Percentiles rank a stretch among this genome's conserved stretches.
These are phyloP conservation scores for Carollia perspicillata DNA, from an alignment of 2,113 vertebrate species.

Conservation along the genomic window DNA sequence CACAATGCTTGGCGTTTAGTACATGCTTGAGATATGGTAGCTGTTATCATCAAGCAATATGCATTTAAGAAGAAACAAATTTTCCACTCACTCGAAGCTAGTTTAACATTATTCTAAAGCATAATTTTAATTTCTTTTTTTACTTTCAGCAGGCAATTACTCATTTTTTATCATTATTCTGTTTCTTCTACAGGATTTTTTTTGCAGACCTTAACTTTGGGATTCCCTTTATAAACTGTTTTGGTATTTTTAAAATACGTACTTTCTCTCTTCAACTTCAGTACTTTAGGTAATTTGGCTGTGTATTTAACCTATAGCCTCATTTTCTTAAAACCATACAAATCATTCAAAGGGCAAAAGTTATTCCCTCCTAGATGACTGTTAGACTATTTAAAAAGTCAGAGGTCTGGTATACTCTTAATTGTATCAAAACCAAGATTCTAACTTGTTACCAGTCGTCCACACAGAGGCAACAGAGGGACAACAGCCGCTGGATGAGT, in stretches of 20 bases:
- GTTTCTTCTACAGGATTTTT: conserved; percentile 31
- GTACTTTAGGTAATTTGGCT: neutral
- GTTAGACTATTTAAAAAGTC: conserved; percentile 19
- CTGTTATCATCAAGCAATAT: neutral
- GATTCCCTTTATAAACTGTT: conserved; percentile 57
- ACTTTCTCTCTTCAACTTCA: conserved; percentile 9
- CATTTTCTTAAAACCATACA: neutral
- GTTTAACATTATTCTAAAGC: conserved; percentile 33
- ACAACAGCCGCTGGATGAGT: neutral
- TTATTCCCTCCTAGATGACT: neutral
- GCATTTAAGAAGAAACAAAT: conserved; percentile 38
- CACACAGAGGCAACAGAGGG: neutral
- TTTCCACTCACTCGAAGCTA: neutral
- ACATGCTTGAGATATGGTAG: conserved; percentile 10
- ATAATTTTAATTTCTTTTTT: conserved; percentile 35
- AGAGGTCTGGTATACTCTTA: neutral
- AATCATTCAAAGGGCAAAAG: conserved; percentile 29
- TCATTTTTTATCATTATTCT: conserved; percentile 30
- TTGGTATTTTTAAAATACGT: conserved; percentile 14
- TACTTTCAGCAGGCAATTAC: neutral
- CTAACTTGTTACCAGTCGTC: neutral
- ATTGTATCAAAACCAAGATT: conserved; percentile 24
- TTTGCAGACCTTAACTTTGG: conserved; percentile 53
- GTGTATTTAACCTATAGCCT: neutral
- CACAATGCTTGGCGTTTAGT: neutral